These are phyloP conservation scores for Imbricaverruca yamaguchii DNA, from an alignment of 2,888 invertebrate species.

Conservation along the genomic window DNA sequence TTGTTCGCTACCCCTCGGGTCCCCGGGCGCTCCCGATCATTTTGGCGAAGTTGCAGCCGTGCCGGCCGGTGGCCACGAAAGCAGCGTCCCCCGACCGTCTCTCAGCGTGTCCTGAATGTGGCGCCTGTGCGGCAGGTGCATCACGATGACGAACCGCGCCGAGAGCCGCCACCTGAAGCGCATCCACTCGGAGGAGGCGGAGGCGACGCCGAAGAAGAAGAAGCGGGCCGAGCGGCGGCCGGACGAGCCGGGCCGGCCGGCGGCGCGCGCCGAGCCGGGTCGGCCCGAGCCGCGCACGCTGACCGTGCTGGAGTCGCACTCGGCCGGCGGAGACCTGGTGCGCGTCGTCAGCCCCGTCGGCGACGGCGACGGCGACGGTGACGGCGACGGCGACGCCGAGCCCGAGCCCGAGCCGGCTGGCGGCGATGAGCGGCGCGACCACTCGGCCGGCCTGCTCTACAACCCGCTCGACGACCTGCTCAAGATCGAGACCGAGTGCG, in stretches of 20 bases:
- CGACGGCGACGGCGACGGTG: neutral
- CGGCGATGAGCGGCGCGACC: neutral
- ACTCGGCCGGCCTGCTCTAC: neutral
- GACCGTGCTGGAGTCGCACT: neutral
- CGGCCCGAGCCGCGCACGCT: neutral
- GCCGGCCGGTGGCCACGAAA: too few relatives aligned
- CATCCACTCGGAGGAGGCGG: neutral
- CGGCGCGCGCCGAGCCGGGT: neutral
- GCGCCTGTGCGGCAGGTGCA: neutral
- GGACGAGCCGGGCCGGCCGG: neutral
- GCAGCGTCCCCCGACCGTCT: too few relatives aligned
- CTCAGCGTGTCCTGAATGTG: too few relatives aligned
- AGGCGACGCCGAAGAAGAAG: neutral
- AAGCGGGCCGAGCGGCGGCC: neutral
- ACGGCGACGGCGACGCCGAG: neutral
- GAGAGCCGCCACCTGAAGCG: conserved; percentile 13
- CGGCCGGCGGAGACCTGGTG: neutral
- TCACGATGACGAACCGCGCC: conserved; percentile 11
- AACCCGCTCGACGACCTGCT: conserved; percentile 41
- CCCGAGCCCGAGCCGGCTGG: neutral
- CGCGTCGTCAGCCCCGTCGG: neutral
- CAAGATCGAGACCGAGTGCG: conserved; percentile 49
- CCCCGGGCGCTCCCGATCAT: too few relatives aligned
- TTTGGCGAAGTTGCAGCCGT: too few relatives aligned
- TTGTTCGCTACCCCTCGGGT: too few relatives aligned